Evolutionary conservation across 1,140 invertebrate genomes (phyloP).

Genomic region (Eulimnadia texana): DNA sequence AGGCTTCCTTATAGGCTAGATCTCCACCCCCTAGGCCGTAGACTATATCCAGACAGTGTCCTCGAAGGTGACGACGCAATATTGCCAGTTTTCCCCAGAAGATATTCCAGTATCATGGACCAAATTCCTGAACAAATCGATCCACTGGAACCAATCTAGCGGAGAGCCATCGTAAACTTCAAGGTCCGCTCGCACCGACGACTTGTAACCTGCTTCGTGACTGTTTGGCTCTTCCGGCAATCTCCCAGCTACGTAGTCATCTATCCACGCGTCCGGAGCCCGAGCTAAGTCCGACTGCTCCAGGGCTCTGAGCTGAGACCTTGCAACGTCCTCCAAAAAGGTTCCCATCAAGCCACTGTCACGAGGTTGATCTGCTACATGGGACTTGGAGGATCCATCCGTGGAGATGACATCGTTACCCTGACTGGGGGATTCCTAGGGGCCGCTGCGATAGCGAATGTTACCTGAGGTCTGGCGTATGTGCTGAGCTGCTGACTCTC

Average conservation of each 20-base stretch:
- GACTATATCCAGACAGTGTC: constrained; percentile 3
- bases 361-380: not conserved
- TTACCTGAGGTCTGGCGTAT: not conserved
- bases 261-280: constrained; percentile 5
- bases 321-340: not conserved
- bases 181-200: not conserved
- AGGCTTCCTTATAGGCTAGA: not conserved
- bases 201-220: not conserved
- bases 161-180: not conserved
- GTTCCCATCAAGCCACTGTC: not conserved
- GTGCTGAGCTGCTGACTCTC: no score
- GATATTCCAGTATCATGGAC: not conserved
- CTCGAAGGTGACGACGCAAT: not conserved
- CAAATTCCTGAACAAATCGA: not conserved
- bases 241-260: not conserved
- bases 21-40: constrained; percentile 10
- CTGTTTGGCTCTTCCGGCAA: no score
- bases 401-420: not conserved
- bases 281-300: not conserved
- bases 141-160: constrained; percentile 7
- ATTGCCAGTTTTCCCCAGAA: constrained; percentile 6
- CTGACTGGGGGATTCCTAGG: not conserved
- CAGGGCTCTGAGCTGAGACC: not conserved
- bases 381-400: not conserved
- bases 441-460: not conserved